Base-by-base conservation (phyloP, 2,888 invertebrate species). In the Amorpha juglandis region DNA sequence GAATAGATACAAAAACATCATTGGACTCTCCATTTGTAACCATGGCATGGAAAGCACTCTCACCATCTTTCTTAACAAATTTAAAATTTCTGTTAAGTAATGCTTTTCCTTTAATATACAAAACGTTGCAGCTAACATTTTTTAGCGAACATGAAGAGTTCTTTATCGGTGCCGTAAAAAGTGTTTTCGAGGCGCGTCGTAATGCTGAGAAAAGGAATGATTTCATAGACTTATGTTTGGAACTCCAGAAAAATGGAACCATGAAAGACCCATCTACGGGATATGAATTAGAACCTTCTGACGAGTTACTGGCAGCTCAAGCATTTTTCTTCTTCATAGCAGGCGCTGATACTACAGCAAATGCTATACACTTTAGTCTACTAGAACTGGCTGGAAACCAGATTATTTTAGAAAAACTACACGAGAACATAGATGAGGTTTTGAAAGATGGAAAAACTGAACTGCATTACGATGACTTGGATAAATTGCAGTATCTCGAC, bases 291-390 rank as follows among this genome's bases (percentile, higher is more conserved):
- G 74, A 81, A 3, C 82, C 85, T 0, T 81, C 87, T 6, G 86
- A 84, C 63, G 86, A 88, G 74, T n/a, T 90, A 1, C 48, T 92
- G 35, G 87, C 90, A 1, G 89, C 91, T 1, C 92, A 93, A 73
- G 89, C 90, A 0, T 90, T 93, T 63, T 86, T 92, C 69, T 93
- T 93, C 67, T 92, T 92, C 45, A 68, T 91, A 48, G 93, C 91
- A 45, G 94, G 94, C 0, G 84, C 87, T 6, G 93, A 93, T 55
- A 89, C 92, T 0, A 84, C 90, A 11, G 90, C 92, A 0, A 87
- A 79, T 12, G 71, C 87, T 0, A 84, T 94, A 74, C 83, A 89
- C 69, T 92, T 88, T 50, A 78, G 82, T 6, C 72, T 91, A 11
- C 71, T 90, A 47, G 83, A 87, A 70, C 75, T 94, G 0, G 84